Base-by-base conservation (phyloP, 2,888 invertebrate genomes). In the Orchestes rusci region DNA sequence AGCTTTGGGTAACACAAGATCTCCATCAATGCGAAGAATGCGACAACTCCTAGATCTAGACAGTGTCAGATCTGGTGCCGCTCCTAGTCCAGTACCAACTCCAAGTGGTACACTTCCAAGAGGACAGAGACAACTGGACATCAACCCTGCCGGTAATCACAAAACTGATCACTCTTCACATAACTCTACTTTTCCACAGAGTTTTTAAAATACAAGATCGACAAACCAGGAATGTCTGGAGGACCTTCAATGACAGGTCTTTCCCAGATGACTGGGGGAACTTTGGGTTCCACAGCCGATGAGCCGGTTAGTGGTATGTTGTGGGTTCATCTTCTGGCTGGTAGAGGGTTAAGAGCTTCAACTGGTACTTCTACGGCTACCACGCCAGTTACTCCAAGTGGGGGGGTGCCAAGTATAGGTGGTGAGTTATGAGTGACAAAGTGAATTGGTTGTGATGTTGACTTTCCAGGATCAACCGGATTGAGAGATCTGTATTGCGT, bases 401-500 rank as follows among this genome's bases (percentile, higher is more conserved):
- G 74, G 1, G 68, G 72, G 0, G 63, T 72, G 2, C 75, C 69
- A 8, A 63, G 57, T 38, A 66, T 67, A 50, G 56, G 55, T 32
- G 62, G 66, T 62, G 54, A 48, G 12, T 18, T 23, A 23, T 23
- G 10, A 23, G 5, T 23, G 5, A 10, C 7, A 23, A 7, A 23
- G 5, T 7, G 23, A 23, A 23, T 23, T 23, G 23, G 23, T 23
- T 23, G 5, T 10, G 10, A 7, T 23, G 10, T 7, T 23, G 23
- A 23, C 5, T 7, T 23, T 23, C 34, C 56, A 71, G 75, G 73
- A 48, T 68, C 72, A 40, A 72, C 73, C 35, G 74, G 74, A 19
- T 68, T 79, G 51, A 73, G 94, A 51, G 97, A 99, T 70, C 73
- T 99, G 48, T 99, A 99, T 69, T 97, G 97, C 68, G 97, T 99